These are phyloP conservation scores for Morinoia aosen DNA, from an alignment of 2,888 invertebrate genomes.

Conservation along the genomic window DNA sequence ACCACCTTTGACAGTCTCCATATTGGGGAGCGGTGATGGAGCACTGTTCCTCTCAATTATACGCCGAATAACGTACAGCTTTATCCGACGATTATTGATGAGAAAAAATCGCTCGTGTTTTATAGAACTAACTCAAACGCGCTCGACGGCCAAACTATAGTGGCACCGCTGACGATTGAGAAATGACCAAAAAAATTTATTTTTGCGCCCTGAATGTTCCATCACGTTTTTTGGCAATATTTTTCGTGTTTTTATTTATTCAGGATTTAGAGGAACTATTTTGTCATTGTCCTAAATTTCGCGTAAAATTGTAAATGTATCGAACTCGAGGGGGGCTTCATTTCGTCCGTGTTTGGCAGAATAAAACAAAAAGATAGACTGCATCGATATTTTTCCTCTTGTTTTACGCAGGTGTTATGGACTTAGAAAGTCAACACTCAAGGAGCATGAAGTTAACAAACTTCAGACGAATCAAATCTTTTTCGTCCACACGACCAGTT, in stretches of 20 bases:
- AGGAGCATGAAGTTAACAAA: no score
- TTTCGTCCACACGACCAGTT: no score
- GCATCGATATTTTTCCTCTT: no score
- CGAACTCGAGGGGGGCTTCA: neutral
- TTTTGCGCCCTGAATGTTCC: neutral
- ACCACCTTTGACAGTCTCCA: neutral
- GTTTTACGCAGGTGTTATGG: no score
- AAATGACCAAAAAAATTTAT: neutral
- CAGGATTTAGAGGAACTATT: neutral
- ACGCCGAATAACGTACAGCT: neutral
- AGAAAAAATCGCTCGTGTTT: neutral
- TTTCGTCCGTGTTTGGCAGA: no score
- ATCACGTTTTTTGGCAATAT: neutral
- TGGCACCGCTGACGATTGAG: neutral
- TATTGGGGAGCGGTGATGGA: neutral
- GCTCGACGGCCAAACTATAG: neutral
- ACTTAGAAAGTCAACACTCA: no score
- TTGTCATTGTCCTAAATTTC: neutral
- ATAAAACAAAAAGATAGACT: no score
- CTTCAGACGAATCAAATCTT: no score
- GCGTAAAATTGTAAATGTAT: neutral
- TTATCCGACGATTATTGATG: neutral
- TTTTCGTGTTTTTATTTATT: no score
- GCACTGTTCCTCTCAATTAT: neutral
- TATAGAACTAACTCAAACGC: neutral